Conservation (phyloP, 2,797 vertebrate genomes). For the Sciaenops ocellatus region DNA sequence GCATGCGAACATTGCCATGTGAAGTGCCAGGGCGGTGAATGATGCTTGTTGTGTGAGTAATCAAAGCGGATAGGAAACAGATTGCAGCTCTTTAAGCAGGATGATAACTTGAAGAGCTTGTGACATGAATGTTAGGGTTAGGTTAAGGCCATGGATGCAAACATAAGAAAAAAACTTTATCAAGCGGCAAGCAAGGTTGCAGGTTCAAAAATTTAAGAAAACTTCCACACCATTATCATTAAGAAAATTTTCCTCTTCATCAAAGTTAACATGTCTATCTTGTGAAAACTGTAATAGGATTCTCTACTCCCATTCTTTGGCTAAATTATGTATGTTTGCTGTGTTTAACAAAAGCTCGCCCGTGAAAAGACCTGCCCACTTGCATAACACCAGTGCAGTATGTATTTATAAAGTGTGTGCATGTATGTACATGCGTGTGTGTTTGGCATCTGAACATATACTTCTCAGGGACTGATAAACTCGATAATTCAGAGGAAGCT, state of each 20-base stretch:
- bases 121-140: slow-evolving; percentile 15
- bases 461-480: too few relatives aligned
- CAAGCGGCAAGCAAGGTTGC: neutral
- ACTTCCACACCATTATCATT: too few relatives aligned
- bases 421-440: slow-evolving; percentile 5
- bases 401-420: neutral
- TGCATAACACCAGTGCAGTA: neutral
- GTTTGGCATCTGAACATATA: neutral
- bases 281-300: too few relatives aligned
- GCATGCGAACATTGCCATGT: neutral
- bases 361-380: neutral
- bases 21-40: slow-evolving; percentile 6
- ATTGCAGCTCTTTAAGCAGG: slow-evolving; percentile 34
- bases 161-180: neutral
- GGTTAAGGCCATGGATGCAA: neutral
- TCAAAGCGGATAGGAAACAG: slow-evolving; percentile 17
- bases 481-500: neutral
- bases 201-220: too few relatives aligned
- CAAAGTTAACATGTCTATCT: too few relatives aligned
- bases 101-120: slow-evolving; percentile 8
- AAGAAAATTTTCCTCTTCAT: too few relatives aligned
- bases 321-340: neutral
- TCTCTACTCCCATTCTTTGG: too few relatives aligned
- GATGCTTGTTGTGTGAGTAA: slow-evolving; percentile 23
- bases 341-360: neutral